phyloP scores from a whole-genome alignment of 2,888 invertebrate genomes.

The Andricus curvator region DNA sequence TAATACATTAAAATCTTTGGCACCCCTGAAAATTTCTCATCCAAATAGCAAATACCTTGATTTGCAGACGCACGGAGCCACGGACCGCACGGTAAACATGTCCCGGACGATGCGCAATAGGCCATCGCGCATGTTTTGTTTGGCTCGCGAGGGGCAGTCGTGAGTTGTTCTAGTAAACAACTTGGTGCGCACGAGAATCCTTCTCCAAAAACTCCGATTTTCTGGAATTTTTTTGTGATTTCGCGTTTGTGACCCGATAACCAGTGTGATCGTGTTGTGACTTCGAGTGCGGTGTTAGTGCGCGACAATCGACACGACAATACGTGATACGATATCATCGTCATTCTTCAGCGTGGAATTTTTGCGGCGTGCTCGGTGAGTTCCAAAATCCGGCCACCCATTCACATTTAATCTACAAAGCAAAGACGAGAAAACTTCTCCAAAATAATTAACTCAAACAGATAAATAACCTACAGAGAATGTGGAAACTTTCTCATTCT shows the following conservation, averaged over 20 bases:
- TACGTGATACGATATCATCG: neutral
- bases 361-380: constrained; percentile 8
- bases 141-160: constrained; percentile 62
- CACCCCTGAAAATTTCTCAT: too few species aligned
- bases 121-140: constrained; percentile 74
- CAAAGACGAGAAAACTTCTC: neutral
- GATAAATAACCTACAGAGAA: neutral
- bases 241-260: constrained; percentile 24
- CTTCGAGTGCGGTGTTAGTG: constrained; percentile 16
- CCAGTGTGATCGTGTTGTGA: neutral
- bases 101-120: constrained; percentile 73
- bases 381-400: neutral
- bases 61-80: neutral
- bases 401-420: neutral
- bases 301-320: neutral
- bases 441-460: neutral
- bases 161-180: constrained; percentile 77
- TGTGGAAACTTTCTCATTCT: neutral
- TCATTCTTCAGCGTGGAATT: neutral
- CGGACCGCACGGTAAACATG: constrained; percentile 66
- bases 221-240: constrained; percentile 54
- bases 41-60: too few species aligned
- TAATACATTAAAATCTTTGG: too few species aligned
- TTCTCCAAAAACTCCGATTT: constrained; percentile 64
- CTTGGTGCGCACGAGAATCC: constrained; percentile 72